These are phyloP conservation scores for Chalcosyrphus nemorum DNA, from an alignment of 2,888 invertebrate species.

Conservation along the genomic window DNA sequence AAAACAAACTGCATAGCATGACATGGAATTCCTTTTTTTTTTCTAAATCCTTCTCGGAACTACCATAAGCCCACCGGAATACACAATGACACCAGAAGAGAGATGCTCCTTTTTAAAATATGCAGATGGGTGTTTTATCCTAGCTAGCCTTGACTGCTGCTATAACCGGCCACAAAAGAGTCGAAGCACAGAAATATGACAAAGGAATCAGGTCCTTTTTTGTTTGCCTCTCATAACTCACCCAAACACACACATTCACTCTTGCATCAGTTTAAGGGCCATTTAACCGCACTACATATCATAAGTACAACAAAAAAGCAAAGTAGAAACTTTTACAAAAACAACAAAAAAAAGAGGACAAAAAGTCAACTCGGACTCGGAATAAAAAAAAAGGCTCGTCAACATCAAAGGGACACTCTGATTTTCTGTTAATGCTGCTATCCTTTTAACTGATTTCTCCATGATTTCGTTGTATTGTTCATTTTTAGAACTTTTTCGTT, in stretches of 20 bases:
- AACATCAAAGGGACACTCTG: not conserved
- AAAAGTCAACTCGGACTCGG: not conserved
- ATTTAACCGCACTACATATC: not conserved
- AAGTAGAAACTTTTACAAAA: not conserved
- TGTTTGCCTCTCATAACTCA: not conserved
- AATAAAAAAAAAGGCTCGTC: not conserved
- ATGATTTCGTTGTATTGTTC: not conserved
- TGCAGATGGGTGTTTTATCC: not conserved
- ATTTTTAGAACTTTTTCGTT: not conserved
- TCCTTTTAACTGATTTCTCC: conserved; percentile 2
- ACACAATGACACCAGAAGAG: not conserved
- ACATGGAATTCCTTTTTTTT: not conserved
- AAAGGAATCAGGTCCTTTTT: not conserved
- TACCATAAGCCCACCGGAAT: not conserved
- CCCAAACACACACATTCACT: not conserved
- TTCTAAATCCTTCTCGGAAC: not conserved
- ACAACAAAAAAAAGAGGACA: not conserved
- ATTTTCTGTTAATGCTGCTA: conserved; percentile 1
- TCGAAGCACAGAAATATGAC: not conserved
- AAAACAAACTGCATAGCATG: not conserved
- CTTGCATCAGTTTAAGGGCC: not conserved
- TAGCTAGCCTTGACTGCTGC: not conserved
- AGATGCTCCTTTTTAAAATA: not conserved
- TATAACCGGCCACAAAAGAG: not conserved
- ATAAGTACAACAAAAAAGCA: not conserved